phyloP scores from a whole-genome alignment of 2,888 invertebrate species.

The Cheiracanthium punctorium region DNA sequence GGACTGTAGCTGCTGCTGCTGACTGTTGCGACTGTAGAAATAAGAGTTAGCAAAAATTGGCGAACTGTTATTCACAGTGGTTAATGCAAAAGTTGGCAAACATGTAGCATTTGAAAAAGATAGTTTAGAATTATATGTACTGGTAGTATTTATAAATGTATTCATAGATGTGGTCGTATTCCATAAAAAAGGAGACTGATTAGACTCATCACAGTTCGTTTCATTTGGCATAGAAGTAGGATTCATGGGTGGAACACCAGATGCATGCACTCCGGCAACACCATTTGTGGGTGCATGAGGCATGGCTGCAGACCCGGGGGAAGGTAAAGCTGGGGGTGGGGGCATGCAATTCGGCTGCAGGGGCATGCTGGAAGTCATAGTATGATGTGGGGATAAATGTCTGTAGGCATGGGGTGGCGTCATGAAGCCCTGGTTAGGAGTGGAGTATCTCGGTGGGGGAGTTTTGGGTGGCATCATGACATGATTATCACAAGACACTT shows the following conservation, averaged over 20 bases:
- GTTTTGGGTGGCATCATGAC: constrained; percentile 25
- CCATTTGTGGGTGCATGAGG: constrained; percentile 40
- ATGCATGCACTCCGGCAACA: not conserved
- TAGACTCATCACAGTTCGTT: constrained; percentile 64
- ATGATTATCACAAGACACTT: constrained; percentile 39
- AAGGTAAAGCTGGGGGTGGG: constrained; percentile 38
- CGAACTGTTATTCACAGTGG: constrained; percentile 48
- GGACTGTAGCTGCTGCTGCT: constrained; percentile 8
- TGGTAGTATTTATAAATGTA: constrained; percentile 73
- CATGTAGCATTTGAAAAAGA: constrained; percentile 68
- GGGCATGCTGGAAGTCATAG: constrained; percentile 29
- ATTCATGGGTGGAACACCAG: constrained; percentile 21
- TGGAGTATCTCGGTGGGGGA: constrained; percentile 39
- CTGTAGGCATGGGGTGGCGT: constrained; percentile 36
- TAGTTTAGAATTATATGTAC: constrained; percentile 69
- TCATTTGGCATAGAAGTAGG: constrained; percentile 47
- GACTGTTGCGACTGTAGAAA: constrained; percentile 24
- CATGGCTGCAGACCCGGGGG: constrained; percentile 13
- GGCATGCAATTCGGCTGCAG: constrained; percentile 56
- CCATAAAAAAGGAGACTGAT: constrained; percentile 72
- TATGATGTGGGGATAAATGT: constrained; percentile 43
- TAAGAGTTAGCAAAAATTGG: constrained; percentile 35
- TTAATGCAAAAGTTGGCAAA: constrained; percentile 58
- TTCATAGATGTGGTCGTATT: constrained; percentile 73
- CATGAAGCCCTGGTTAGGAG: constrained; percentile 29